phyloP scores from a whole-genome alignment of 2,113 vertebrate genomes.

The Lycaon pictus region DNA sequence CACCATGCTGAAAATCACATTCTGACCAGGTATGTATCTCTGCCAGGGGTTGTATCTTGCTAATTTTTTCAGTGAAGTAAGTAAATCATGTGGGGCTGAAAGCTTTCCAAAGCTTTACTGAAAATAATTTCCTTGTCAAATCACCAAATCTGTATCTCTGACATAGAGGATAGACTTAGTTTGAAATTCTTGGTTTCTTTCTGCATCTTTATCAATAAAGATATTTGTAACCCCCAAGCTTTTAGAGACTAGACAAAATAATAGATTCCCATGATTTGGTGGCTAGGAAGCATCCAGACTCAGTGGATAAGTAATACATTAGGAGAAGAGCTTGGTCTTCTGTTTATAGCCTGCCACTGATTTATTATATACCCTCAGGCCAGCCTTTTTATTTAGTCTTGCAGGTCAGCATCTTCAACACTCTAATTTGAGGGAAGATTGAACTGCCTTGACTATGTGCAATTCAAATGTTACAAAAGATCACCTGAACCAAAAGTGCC shows the following conservation, averaged over 20 bases:
- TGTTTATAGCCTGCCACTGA: background rate
- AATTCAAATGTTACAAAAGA: slow-evolving; percentile 20
- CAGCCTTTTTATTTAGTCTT: background rate
- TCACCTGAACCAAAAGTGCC: background rate
- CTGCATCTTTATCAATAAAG: slow-evolving; percentile 27
- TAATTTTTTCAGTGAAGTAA: slow-evolving; percentile 5
- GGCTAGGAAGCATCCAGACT: background rate
- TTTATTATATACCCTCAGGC: background rate
- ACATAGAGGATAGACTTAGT: background rate
- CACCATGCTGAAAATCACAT: background rate
- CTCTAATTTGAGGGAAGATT: background rate
- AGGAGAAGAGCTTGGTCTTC: background rate
- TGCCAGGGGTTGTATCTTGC: background rate
- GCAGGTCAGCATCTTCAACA: background rate
- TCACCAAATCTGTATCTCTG: background rate
- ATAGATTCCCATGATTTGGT: slow-evolving; percentile 13
- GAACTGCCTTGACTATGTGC: background rate
- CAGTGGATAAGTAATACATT: slow-evolving; percentile 25
- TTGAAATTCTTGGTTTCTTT: slow-evolving; percentile 36
- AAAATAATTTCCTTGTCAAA: background rate
- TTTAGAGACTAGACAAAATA: slow-evolving; percentile 34
- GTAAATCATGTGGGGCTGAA: background rate
- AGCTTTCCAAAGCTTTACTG: background rate
- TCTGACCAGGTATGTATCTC: background rate
- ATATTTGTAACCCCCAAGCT: background rate